Base-by-base conservation (phyloP, 2,113 vertebrate genomes). In the Chelonoidis abingdonii region DNA sequence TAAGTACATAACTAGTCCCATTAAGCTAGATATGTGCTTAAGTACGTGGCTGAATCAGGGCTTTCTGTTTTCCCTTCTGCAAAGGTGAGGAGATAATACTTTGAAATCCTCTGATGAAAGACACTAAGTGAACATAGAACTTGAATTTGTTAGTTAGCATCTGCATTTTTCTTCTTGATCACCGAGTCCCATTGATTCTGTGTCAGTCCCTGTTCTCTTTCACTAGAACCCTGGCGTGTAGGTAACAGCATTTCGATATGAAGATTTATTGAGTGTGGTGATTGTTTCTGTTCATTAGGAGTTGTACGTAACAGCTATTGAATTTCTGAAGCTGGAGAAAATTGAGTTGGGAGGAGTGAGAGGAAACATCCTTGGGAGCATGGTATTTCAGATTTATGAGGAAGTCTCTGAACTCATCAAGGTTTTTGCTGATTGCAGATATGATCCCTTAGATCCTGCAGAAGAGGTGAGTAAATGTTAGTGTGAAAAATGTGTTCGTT, bases 251-350 rank as follows among this genome's bases (percentile, higher is more conserved):
- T 22, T 72, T 5, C 35, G 25, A 4, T 22, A 12, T 3, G 1
- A 0, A 29, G 44, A 19, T 1, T 2, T 86, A 44, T 4, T 0
- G 0, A 21, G 10, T 59, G 1, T 10, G 38, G 16, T 1, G 5
- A 4, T 1, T 27, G 1, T 49, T 44, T 62, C 0, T 83, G 31
- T 38, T 47, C 16, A 0, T 56, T 91, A 99, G 99, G 98, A 98
- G 69, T 97, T 98, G 41, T 98, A 98, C 29, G 93, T 94, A 56
- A 97, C 95, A 0, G 96, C 97, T 0, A 87, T 97, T 0, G 98
- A 98, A 94, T 98, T 99, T 12, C 83, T 94, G 92, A 98, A 97
- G 96, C 91, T 99, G 91, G 98, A 99, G 92, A 98, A 98, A 47
- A 97, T 94, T 0, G 98, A 98, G 78, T 24, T 98, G 5, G 98